Conservation (phyloP, 2,113 vertebrate genomes). For the Fulica atra region DNA sequence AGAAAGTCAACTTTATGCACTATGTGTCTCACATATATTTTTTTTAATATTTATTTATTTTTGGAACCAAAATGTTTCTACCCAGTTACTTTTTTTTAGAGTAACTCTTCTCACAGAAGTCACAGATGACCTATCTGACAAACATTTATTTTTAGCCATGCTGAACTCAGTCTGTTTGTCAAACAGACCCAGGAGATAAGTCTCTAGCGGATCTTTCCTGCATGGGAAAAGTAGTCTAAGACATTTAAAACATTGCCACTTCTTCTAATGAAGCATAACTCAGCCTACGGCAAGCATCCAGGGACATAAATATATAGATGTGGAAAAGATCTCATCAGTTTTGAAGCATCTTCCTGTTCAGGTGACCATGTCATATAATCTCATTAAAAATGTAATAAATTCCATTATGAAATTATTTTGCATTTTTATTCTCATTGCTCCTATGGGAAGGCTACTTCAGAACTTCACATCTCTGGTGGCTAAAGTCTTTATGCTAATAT, state of each 20-base stretch:
- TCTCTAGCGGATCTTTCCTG: neutral
- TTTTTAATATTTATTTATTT: neutral
- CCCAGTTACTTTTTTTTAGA: neutral
- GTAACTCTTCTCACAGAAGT: neutral
- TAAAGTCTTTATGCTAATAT: constrained; percentile 29
- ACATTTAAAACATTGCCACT: neutral
- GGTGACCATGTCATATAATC: constrained; percentile 20
- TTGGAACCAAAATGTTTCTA: neutral
- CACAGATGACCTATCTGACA: neutral
- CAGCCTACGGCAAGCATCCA: neutral
- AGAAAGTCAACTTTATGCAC: neutral
- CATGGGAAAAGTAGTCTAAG: neutral
- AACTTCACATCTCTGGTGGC: neutral
- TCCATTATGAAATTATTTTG: constrained; percentile 20
- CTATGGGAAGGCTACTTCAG: neutral
- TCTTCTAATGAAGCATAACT: neutral
- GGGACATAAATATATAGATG: neutral
- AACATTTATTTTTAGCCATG: constrained; percentile 12
- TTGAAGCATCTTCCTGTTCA: constrained; percentile 8
- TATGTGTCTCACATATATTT: neutral
- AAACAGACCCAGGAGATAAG: neutral
- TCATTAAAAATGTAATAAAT: constrained; percentile 55
- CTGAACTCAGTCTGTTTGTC: neutral
- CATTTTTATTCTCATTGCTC: constrained; percentile 7
- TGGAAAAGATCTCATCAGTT: neutral